phyloP scores from a whole-genome alignment of 64 coral and sea anemone genomes.

The Stylophora pistillata region DNA sequence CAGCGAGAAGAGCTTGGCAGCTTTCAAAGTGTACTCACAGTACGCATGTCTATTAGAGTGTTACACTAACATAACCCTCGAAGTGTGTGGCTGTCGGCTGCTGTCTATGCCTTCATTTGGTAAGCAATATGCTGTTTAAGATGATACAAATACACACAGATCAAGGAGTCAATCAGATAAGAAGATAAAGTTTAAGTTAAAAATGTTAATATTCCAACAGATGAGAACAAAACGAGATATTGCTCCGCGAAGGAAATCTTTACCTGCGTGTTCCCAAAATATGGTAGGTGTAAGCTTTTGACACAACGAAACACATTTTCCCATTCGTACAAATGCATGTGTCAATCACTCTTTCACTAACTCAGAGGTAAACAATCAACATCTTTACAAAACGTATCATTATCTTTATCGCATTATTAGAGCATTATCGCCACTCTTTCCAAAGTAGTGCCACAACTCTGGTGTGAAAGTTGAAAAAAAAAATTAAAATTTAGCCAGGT shows the following conservation, averaged over 20 bases:
- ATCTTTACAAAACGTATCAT: too few relatives aligned
- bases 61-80: conserved; percentile 21
- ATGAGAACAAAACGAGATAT: conserved; percentile 50
- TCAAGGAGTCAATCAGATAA: not conserved
- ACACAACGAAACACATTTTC: not conserved
- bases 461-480: too few relatives aligned
- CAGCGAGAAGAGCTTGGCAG: conserved; percentile 8
- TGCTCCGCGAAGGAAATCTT: conserved; percentile 49
- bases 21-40: conserved; percentile 25
- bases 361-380: too few relatives aligned
- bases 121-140: not conserved
- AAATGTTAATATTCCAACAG: conserved; percentile 3
- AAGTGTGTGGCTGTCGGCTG: conserved; percentile 32
- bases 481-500: too few relatives aligned
- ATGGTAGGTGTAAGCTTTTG: not conserved
- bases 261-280: conserved; percentile 33
- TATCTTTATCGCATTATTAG: too few relatives aligned
- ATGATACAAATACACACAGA: not conserved
- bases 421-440: too few relatives aligned
- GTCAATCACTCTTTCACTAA: too few relatives aligned
- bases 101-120: conserved; percentile 34
- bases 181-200: too few relatives aligned
- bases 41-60: conserved; percentile 27
- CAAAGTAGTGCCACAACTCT: too few relatives aligned
- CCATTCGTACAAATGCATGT: too few relatives aligned